A percentile compares a stretch with the other conserved stretches of the same genome.
Conservation (phyloP, 2,113 vertebrate genomes). For the Cynocephalus volans region DNA sequence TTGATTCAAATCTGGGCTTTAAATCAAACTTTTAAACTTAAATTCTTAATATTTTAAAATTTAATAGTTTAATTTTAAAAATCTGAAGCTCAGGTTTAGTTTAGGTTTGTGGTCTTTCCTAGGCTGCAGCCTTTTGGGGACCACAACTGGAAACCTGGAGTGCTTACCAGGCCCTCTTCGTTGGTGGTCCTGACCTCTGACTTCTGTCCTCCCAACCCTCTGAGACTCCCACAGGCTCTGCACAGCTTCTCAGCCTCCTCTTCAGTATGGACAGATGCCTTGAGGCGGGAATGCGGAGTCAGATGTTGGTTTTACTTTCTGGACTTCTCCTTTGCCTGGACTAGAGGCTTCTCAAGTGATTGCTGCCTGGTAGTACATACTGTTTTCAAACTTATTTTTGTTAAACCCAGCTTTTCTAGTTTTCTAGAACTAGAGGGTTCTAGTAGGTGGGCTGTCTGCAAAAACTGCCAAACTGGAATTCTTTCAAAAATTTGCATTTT, state of each 20-base stretch:
- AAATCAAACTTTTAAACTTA: no score
- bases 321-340: neutral
- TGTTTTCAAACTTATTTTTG: neutral
- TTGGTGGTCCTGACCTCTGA: neutral
- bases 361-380: neutral
- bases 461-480: neutral
- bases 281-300: neutral
- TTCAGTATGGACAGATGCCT: no score
- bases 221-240: neutral
- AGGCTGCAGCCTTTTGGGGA: no score
- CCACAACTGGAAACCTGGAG: no score
- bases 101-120: neutral
- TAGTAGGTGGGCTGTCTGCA: neutral
- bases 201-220: accelerated
- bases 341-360: neutral
- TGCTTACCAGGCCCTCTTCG: neutral
- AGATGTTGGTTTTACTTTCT: neutral
- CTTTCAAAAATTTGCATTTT: neutral
- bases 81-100: neutral
- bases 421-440: neutral
- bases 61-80: no score
- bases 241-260: neutral
- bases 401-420: neutral
- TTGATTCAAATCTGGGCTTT: neutral
- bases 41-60: no score